Evolutionary conservation across 2,113 vertebrate genomes (phyloP).

Genomic region (Hippolais icterina): DNA sequence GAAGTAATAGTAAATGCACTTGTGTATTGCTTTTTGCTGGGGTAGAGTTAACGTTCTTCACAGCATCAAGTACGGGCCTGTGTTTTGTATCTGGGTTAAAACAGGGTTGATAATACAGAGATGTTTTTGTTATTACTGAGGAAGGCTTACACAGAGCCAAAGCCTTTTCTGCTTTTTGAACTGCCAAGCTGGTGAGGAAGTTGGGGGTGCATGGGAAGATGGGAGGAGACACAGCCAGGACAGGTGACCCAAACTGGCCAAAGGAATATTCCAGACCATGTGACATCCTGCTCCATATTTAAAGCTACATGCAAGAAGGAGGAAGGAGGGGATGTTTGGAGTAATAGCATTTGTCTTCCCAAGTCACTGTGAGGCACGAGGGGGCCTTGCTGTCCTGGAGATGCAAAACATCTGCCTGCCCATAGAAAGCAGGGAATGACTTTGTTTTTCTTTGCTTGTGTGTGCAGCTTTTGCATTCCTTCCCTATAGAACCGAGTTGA

Average conservation of each 20-base stretch:
- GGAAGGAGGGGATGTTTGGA: fast-evolving
- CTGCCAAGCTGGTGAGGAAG: neutral
- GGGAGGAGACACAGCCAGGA: neutral
- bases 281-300: neutral
- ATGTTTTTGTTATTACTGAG: neutral
- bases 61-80: neutral
- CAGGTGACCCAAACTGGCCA: neutral
- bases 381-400: neutral
- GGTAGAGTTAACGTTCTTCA: neutral
- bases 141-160: neutral
- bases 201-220: fast-evolving
- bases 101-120: too few relatives aligned
- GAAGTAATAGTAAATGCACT: neutral
- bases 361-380: fast-evolving
- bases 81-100: neutral
- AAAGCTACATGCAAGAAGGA: neutral
- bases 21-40: neutral
- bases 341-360: neutral
- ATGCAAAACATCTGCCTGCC: fast-evolving
- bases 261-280: fast-evolving
- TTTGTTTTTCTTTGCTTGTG: neutral
- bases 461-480: neutral
- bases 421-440: neutral
- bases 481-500: neutral
- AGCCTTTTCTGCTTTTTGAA: neutral